These are phyloP conservation scores for Oreonectes daqikongensis DNA, from an alignment of 2,797 vertebrate genomes.

Conservation along the genomic window DNA sequence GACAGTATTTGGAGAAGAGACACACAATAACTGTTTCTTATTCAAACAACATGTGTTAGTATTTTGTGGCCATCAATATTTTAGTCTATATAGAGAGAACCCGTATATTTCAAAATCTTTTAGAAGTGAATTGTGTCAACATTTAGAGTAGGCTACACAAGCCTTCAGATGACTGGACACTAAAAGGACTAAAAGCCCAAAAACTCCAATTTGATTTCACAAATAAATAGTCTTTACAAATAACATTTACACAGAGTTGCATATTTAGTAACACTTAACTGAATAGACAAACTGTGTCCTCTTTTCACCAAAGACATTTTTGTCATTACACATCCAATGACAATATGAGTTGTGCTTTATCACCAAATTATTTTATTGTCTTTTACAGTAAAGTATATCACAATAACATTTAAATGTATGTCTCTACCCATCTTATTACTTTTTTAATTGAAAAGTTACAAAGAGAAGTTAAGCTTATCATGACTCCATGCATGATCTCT, in stretches of 20 bases:
- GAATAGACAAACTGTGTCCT: neutral
- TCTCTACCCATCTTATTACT: neutral
- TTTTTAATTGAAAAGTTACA: neutral
- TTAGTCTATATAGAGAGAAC: neutral
- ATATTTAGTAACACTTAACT: neutral
- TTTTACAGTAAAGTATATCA: neutral
- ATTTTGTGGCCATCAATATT: neutral
- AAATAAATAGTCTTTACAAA: too few relatives aligned
- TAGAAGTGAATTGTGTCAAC: neutral
- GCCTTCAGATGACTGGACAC: too few relatives aligned
- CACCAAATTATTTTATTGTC: neutral
- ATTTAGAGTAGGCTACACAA: neutral
- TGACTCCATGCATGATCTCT: neutral
- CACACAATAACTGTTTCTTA: too few relatives aligned
- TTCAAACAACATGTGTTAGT: neutral
- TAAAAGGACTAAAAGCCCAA: neutral
- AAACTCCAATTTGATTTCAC: too few relatives aligned
- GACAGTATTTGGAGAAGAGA: neutral
- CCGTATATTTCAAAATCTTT: neutral
- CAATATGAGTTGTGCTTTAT: neutral
- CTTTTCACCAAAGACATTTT: neutral
- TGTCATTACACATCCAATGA: neutral
- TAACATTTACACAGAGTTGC: neutral
- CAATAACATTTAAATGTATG: neutral
- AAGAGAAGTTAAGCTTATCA: neutral